phyloP scores from a whole-genome alignment of 92 coral and sea anemone species.

The Heteractis magnifica region DNA sequence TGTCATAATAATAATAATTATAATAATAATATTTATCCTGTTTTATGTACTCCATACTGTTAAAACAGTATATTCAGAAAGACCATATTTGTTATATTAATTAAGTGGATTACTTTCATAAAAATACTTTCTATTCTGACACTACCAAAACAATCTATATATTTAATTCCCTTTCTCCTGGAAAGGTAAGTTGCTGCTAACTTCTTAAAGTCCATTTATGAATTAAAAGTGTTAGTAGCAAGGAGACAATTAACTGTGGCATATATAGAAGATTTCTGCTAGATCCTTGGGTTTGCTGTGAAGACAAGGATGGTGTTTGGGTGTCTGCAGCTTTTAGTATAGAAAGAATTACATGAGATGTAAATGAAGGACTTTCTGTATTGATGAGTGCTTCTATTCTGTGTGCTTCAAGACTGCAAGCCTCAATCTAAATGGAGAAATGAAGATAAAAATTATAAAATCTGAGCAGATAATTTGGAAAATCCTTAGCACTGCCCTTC shows the following conservation, averaged over 20 bases:
- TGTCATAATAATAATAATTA: too few relatives aligned
- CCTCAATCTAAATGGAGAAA: slow-evolving; percentile 61
- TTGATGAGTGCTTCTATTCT: slow-evolving; percentile 83
- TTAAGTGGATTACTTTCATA: slow-evolving; percentile 29
- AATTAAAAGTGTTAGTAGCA: slow-evolving; percentile 24
- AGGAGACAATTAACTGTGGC: slow-evolving; percentile 24
- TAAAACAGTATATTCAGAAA: slow-evolving; percentile 28
- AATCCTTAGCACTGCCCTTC: too few relatives aligned
- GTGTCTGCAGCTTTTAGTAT: slow-evolving; percentile 79
- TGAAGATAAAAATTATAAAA: neutral
- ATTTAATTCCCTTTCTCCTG: neutral
- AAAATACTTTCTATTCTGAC: slow-evolving; percentile 32
- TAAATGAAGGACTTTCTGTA: slow-evolving; percentile 85
- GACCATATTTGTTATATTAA: slow-evolving; percentile 45
- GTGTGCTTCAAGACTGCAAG: slow-evolving; percentile 94
- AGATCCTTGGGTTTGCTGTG: slow-evolving; percentile 26
- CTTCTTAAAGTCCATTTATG: slow-evolving; percentile 47
- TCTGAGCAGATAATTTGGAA: too few relatives aligned
- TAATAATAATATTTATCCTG: slow-evolving; percentile 44
- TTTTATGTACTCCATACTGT: slow-evolving; percentile 25
- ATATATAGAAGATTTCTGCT: slow-evolving; percentile 20
- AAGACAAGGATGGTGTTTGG: slow-evolving; percentile 54
- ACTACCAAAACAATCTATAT: neutral
- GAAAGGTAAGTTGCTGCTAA: slow-evolving; percentile 32
- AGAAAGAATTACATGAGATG: slow-evolving; percentile 84